Evolutionary conservation across 1,140 invertebrate genomes (phyloP), one percentile per base, ranked within the genome.

Genomic region (Heliconius congener): DNA sequence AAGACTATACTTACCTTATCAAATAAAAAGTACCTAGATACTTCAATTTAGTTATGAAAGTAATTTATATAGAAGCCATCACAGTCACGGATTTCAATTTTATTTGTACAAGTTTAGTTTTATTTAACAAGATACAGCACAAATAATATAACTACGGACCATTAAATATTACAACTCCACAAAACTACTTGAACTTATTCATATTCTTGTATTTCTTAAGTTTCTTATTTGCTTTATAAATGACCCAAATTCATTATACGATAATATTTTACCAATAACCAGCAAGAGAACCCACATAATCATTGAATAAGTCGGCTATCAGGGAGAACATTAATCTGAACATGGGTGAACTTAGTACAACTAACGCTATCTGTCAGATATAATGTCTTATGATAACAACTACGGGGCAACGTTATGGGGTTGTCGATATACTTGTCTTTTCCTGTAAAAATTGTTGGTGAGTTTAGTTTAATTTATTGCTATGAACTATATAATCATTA

Each of bases 321-420:
- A 77, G 50, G 30, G 27, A 60, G n/a, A 23, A 30, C 82, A 83
- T 85, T 80, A 72, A 82, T 85, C 80, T 83, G 71, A 80, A 57
- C 46, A 76, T 76, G 73, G 76, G 75, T 72, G 46, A 76, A 83
- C 46, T 79, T 75, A 81, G 76, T 76, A 82, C 76, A 84, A 86
- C 76, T 82, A 80, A 71, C 27, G 74, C 83, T 46, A 85, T 83
- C 76, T 80, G 70, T 85, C 78, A 84, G 76, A 77, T 57, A 77
- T 80, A 83, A 83, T 77, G 73, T 81, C 74, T 76, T 79, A 76
- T 80, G 85, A 83, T 82, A 81, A 60, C 81, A 81, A 83, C 72
- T 42, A 81, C 16, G 39, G 23, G 39, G 9, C 46, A 37, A 70
- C 34, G 39, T 74, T 73, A 70, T 74, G 77, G 57, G 77, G 60